Base-by-base conservation (phyloP, 1,140 invertebrate species). In the Nixonia krombeini region DNA sequence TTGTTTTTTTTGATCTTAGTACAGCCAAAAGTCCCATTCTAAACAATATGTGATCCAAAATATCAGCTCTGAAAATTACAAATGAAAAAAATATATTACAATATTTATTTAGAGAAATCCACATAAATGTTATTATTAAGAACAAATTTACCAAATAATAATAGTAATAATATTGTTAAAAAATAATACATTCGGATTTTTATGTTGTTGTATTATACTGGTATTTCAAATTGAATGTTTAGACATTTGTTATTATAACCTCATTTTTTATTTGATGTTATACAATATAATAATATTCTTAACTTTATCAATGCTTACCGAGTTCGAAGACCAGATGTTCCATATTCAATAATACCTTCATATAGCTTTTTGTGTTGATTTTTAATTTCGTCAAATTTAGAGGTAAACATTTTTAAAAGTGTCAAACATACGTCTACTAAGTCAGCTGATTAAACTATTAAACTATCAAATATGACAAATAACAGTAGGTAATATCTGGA, bases 21-120 rank as follows among this genome's bases (percentile, higher is more conserved):
- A 92, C 92, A 8, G 96, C 94, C 55, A 99, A 83, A 10, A 98
- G 76, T 6, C 96, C 96, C 93, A 98, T 96, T 45, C 96, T 87
- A 79, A 94, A 98, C 73, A 97, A 89, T 1, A 98, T 91, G 89
- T 96, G 94, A 61, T 94, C 91, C 57, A 99, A 84, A 42, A 90
- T 82, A 46, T 89, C 89, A 21, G 93, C 93, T 77, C 96, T 97
- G 81, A 45, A 89, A 89, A 80, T 64, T 72, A 33, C 65, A 53
- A 29, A 59, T 51, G 52, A 70, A 29, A n/a, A 23, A 58, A 29
- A 13, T 45, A 13, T 23, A 53, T 4, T 25, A 42, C 15, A 5
- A 4, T n/a, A n/a, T n/a, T n/a, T n/a, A n/a, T n/a, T n/a, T n/a
- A n/a, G n/a, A n/a, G n/a, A n/a, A n/a, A n/a, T n/a, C n/a, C n/a